A percentile compares a stretch with the other conserved stretches of the same genome.
Conservation (phyloP, 2,797 vertebrate species). For the Aphelocoma californica region DNA sequence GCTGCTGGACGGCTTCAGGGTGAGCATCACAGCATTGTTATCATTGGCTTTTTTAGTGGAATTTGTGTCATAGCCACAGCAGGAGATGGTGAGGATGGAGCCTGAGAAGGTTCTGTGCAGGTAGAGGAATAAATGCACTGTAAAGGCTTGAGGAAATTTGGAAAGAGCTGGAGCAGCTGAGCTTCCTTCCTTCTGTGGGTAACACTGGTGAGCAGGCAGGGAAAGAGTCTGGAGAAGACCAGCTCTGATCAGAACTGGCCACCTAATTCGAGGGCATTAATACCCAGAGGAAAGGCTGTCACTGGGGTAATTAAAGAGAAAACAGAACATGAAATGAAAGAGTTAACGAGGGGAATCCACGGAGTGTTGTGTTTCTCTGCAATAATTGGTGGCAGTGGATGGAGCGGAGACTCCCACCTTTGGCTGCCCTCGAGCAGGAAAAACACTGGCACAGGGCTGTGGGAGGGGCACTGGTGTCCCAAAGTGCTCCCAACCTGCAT, state of each 20-base stretch:
- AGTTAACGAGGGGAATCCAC: neutral
- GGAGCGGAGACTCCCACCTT: neutral
- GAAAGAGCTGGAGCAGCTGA: neutral
- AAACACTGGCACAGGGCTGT: neutral
- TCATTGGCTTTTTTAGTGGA: accelerated
- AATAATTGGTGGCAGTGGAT: neutral
- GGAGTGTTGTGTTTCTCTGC: neutral
- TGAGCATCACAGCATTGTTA: accelerated
- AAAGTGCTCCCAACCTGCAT: neutral
- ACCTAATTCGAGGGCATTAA: neutral
- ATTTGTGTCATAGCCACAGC: neutral
- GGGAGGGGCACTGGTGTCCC: neutral
- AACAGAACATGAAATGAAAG: neutral
- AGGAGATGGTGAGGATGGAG: neutral
- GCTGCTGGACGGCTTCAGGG: neutral
- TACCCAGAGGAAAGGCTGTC: neutral
- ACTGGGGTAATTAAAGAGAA: neutral
- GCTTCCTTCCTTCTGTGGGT: neutral
- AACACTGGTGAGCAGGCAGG: accelerated
- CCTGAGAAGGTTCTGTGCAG: neutral
- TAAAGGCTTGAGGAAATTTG: neutral
- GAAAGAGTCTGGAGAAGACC: neutral
- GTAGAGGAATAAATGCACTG: neutral
- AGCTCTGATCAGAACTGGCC: neutral
- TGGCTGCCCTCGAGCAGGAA: neutral